Evolutionary conservation across 2,888 invertebrate species (phyloP), one percentile per base, ranked within the genome.

Genomic region (Latrodectus elegans): DNA sequence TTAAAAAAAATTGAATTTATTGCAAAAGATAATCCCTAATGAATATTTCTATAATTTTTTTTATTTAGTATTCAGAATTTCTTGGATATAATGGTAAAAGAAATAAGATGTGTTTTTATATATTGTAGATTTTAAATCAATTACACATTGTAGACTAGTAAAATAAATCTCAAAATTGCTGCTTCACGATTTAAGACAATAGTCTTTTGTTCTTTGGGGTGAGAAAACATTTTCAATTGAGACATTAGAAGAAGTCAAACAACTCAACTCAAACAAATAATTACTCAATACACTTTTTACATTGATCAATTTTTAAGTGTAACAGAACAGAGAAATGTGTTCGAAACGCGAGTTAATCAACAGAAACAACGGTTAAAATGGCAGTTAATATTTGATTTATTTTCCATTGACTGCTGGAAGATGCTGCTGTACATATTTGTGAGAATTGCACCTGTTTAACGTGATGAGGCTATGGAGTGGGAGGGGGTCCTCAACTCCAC

Each of bases 321-420:
- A 51, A 15, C 38, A 55, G n/a, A 49, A 52, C 14, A 67, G 53
- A 73, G 26, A 73, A 80, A 51, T 67, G 86, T 77, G 86, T 87
- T 77, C 67, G 72, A 82, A 81, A 72, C 81, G 77, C 81, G 49
- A 87, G 81, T 71, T 73, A 67, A 67, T 64, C 81, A 87, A 87
- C 73, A 76, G 72, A 81, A 87, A 87, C 81, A 87, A 87, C 81
- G 72, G 76, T 81, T 87, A 81, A 81, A 87, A 87, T 77, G 81
- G 81, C 81, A 77, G 76, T 81, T 87, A 81, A 77, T 67, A 38
- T 87, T 87, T 87, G 86, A 87, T 87, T 87, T 87, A 87, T 87
- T 17, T 81, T n/a, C 52, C 77, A 52, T 75, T 74, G 67, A 75
- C 68, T 68, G 51, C 70, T 73, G 26, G 70, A 55, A 78, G 38